A percentile compares a stretch with the other conserved stretches of the same genome.
phyloP scores from a whole-genome alignment of 92 coral and sea anemone genomes.

The Bergia puertoricense region DNA sequence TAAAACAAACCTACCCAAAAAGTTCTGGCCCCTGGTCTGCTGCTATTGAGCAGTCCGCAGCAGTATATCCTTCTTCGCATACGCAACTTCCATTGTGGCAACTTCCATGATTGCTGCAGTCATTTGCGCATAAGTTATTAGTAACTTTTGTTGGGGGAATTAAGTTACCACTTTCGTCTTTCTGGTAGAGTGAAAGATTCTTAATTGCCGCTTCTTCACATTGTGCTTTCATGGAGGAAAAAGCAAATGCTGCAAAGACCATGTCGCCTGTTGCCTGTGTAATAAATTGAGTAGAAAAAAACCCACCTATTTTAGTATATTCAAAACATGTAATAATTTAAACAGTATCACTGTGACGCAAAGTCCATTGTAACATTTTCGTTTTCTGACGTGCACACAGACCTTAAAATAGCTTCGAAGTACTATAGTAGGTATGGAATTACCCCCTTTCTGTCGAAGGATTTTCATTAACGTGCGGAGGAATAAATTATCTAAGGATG shows the following conservation, averaged over 20 bases:
- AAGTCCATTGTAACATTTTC: too few relatives aligned
- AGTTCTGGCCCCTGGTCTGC: constrained; percentile 50
- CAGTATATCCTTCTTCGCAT: constrained; percentile 60
- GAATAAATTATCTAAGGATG: too few relatives aligned
- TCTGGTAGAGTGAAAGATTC: constrained; percentile 24
- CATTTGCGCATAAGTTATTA: constrained; percentile 61
- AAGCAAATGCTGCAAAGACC: constrained; percentile 47
- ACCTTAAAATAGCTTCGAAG: too few relatives aligned
- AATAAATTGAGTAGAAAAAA: background rate
- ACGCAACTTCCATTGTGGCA: constrained; percentile 67
- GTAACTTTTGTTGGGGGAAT: constrained; percentile 54
- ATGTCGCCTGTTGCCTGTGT: constrained; percentile 57
- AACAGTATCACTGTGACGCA: too few relatives aligned
- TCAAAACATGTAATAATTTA: too few relatives aligned
- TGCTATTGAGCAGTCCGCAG: constrained; percentile 63
- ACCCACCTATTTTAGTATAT: too few relatives aligned
- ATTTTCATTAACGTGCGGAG: too few relatives aligned
- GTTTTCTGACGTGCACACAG: too few relatives aligned
- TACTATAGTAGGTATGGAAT: too few relatives aligned
- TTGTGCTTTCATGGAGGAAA: constrained; percentile 50
- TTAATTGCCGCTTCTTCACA: constrained; percentile 57
- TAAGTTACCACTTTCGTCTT: constrained; percentile 47
- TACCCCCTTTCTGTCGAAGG: too few relatives aligned
- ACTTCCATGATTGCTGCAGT: constrained; percentile 68
- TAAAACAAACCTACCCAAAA: background rate